A percentile compares a stretch with the other conserved stretches of the same genome.
Conservation (phyloP, 2,888 invertebrate genomes). For the Fragum sueziense region DNA sequence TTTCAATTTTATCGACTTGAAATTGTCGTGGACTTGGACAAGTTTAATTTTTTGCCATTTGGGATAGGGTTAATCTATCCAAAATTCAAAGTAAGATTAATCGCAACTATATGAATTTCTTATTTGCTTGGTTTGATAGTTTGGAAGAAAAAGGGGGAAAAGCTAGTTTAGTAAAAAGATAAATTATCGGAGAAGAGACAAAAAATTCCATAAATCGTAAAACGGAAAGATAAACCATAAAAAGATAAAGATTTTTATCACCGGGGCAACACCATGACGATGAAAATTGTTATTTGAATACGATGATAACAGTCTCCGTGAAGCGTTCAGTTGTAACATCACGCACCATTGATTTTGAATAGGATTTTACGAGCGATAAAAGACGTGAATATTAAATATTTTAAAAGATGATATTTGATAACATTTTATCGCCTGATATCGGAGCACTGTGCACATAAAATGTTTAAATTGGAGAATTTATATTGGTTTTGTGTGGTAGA, state of each 20-base stretch:
- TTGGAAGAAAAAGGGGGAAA: too few relatives aligned
- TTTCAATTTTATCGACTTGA: too few relatives aligned
- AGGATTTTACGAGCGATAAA: constrained; percentile 21
- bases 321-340: constrained; percentile 22
- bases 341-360: constrained; percentile 6
- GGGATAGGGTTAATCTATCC: not conserved
- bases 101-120: too few relatives aligned
- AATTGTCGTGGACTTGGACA: too few relatives aligned
- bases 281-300: not conserved
- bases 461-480: constrained; percentile 7
- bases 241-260: constrained; percentile 13
- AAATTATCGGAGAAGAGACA: not conserved
- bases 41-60: not conserved
- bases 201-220: not conserved
- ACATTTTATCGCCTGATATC: constrained; percentile 9
- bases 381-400: constrained; percentile 8
- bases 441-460: constrained; percentile 1
- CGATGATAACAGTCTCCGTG: not conserved
- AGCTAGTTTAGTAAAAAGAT: not conserved
- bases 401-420: constrained; percentile 6
- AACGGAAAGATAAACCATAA: not conserved
- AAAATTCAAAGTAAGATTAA: too few relatives aligned
- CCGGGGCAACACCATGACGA: not conserved
- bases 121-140: too few relatives aligned
- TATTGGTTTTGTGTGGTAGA: not conserved